These are phyloP conservation scores for Nothobranchius furzeri DNA, from an alignment of 2,113 vertebrate species.

Conservation along the genomic window DNA sequence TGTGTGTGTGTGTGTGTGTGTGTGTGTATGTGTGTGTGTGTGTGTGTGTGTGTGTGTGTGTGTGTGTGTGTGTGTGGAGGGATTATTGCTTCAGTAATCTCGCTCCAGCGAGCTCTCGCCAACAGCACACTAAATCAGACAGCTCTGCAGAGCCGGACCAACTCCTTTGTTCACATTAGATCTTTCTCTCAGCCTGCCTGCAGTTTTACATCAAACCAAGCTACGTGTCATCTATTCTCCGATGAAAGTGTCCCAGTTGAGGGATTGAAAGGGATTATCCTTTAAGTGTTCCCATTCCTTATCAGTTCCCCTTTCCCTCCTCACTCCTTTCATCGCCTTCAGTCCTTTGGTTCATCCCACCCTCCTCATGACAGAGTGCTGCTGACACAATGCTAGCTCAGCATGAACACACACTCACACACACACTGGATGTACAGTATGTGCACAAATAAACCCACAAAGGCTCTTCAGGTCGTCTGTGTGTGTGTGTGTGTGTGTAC, in stretches of 20 bases:
- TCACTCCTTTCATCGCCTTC: conserved; percentile 10
- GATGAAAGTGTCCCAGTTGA: background rate
- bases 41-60: too few relatives aligned
- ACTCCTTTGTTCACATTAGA: conserved; percentile 13
- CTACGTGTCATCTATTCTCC: background rate
- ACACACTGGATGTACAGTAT: conserved; percentile 18
- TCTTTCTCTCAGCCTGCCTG: conserved; percentile 27
- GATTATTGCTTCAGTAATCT: conserved; percentile 48
- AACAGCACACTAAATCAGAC: conserved; percentile 72
- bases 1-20: conserved; percentile 22
- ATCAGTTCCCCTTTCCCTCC: background rate
- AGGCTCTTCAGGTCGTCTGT: background rate
- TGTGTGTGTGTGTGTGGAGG: conserved; percentile 19
- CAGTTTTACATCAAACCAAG: conserved; percentile 13
- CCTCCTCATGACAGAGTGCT: conserved; percentile 46
- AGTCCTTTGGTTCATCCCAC: conserved; percentile 27
- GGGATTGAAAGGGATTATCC: background rate
- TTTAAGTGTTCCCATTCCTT: conserved; percentile 1
- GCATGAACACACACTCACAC: conserved; percentile 45
- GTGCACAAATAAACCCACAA: background rate
- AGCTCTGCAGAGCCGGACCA: conserved; percentile 58
- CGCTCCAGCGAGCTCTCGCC: conserved; percentile 62
- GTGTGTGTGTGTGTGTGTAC: conserved; percentile 1
- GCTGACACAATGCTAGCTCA: conserved; percentile 72
- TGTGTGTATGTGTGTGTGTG: background rate